These are phyloP conservation scores for Xanthorhoe spadicearia DNA, from an alignment of 2,888 invertebrate genomes.

Conservation along the genomic window DNA sequence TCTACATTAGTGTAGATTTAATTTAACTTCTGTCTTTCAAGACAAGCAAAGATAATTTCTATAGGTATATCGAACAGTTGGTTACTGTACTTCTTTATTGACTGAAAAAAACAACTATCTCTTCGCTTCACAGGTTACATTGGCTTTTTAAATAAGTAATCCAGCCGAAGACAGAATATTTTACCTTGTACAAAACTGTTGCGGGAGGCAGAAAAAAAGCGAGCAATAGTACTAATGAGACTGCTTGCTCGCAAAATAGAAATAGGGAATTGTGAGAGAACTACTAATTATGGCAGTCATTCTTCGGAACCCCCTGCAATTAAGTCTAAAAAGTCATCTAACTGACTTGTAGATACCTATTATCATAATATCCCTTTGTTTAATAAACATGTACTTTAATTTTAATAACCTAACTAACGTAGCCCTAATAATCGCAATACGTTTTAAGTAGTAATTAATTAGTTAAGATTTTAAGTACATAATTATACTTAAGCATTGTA, in stretches of 20 bases:
- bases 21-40: no score
- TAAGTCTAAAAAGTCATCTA: not conserved
- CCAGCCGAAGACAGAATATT: slow-evolving; percentile 13
- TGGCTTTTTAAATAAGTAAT: slow-evolving; percentile 3
- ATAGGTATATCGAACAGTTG: not conserved
- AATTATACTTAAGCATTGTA: no score
- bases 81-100: no score
- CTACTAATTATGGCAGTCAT: slow-evolving; percentile 15
- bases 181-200: not conserved
- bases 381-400: not conserved
- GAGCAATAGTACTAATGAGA: slow-evolving; percentile 39
- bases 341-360: not conserved
- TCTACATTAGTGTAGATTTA: no score
- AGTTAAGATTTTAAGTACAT: no score
- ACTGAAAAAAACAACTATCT: no score
- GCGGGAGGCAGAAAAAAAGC: slow-evolving; percentile 28
- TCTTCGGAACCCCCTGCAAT: slow-evolving; percentile 2
- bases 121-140: no score
- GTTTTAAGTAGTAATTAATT: no score
- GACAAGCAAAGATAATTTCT: no score
- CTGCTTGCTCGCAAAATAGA: slow-evolving; percentile 25
- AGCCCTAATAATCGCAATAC: no score
- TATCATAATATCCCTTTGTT: not conserved
- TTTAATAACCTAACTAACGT: no score
- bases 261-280: slow-evolving; percentile 18